Evolutionary conservation across 1,140 invertebrate species (phyloP).

Genomic region (Alviniconcha marisindica): DNA sequence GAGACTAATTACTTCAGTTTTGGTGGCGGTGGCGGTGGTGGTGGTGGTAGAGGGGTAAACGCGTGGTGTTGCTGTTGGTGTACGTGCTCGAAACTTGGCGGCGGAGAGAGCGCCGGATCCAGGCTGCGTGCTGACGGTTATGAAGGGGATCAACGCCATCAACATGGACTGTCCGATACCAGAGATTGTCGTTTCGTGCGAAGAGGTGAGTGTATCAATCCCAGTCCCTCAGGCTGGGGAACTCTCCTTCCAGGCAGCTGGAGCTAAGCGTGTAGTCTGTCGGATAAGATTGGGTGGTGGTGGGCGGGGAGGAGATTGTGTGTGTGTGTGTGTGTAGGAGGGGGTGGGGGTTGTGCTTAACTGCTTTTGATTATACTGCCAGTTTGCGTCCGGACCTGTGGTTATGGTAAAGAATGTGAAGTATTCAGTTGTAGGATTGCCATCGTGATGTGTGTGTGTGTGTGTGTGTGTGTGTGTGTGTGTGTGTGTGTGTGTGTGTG

Average conservation of each 20-base stretch:
- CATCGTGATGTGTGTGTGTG: too few relatives aligned
- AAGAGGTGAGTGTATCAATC: conserved; percentile 55
- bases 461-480: too few relatives aligned
- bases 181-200: conserved; percentile 49
- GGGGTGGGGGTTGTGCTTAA: background rate
- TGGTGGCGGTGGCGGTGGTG: background rate
- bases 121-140: too few relatives aligned
- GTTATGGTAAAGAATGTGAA: too few relatives aligned
- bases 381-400: too few relatives aligned
- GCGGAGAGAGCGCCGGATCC: background rate
- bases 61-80: background rate
- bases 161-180: conserved; percentile 38
- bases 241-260: too few relatives aligned
- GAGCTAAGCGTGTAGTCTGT: background rate
- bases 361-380: background rate
- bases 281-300: background rate
- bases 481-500: too few relatives aligned
- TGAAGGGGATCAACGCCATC: background rate
- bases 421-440: too few relatives aligned
- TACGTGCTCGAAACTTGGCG: background rate
- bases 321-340: background rate
- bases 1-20: background rate
- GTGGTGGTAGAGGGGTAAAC: background rate
- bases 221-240: too few relatives aligned
- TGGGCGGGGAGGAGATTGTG: background rate